Percentiles rank a stretch among this genome's conserved stretches.
Evolutionary conservation across 1,140 invertebrate species (phyloP).

Genomic region (Drosophila punjabiensis): DNA sequence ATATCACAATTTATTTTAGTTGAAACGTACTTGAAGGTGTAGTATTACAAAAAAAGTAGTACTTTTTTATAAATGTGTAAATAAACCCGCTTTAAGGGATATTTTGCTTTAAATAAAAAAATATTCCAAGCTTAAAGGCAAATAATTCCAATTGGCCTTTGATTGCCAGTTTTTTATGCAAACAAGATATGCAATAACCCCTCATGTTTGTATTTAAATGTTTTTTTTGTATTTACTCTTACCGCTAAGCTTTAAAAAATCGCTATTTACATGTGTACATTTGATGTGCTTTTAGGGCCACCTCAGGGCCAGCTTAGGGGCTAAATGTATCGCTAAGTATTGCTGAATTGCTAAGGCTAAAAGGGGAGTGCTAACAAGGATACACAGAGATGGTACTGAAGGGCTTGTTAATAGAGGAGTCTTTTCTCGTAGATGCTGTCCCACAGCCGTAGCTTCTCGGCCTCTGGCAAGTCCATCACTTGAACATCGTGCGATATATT

Average conservation of each 20-base stretch:
- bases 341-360: slow-evolving; percentile 29
- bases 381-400: background rate
- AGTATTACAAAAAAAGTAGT: background rate
- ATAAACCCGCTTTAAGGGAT: too few species aligned
- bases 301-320: slow-evolving; percentile 58
- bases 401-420: slow-evolving; percentile 57
- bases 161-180: slow-evolving; percentile 18
- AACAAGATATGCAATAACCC: slow-evolving; percentile 11
- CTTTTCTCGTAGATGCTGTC: slow-evolving; percentile 77
- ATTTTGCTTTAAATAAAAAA: too few species aligned
- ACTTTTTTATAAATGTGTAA: too few species aligned
- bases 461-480: slow-evolving; percentile 85
- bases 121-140: too few species aligned
- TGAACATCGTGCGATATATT: slow-evolving; percentile 85
- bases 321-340: slow-evolving; percentile 27
- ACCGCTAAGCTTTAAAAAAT: slow-evolving; percentile 56
- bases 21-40: background rate
- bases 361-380: slow-evolving; percentile 10
- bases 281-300: slow-evolving; percentile 70
- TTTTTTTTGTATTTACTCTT: slow-evolving; percentile 36
- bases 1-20: background rate
- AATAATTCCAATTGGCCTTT: slow-evolving; percentile 7
- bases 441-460: slow-evolving; percentile 86
- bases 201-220: slow-evolving; percentile 15
- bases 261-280: slow-evolving; percentile 69